Base-by-base conservation (phyloP, 2,888 invertebrate genomes). In the Archips xylosteana region DNA sequence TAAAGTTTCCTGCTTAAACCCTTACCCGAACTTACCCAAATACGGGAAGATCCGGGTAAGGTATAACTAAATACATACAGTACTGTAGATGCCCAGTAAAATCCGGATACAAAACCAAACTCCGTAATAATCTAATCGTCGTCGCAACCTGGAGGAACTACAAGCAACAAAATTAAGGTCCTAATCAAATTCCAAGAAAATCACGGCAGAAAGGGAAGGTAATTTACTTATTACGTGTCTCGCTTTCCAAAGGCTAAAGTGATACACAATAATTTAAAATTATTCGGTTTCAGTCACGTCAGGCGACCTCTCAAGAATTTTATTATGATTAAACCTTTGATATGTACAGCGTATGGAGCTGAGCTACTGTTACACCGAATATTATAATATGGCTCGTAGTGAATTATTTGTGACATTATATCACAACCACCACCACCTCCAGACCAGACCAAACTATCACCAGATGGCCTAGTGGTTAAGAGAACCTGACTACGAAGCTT, bases 241-340 rank as follows among this genome's bases (percentile, higher is more conserved):
- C 65, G 74, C 64, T 70, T 74, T 60, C 70, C 74, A 66, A 66
- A 66, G n/a, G 57, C 63, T 67, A 34, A 57, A 70, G 70, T 74
- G 70, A 57, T 70, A 74, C 62, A 65, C 65, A 62, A 74, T 71
- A 71, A 69, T 74, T 71, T 71, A 76, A 76, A 75, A 76, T 74
- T 70, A 77, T 72, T 75, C 75, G 70, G 72, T 75, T 72, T 68
- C 51, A 67, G 57, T 64, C 62, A 76, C 77, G 70, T 71, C 75
- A 72, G 62, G 49, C 54, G 13, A 64, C 45, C 69, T 70, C 74
- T 75, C 75, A 72, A 70, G 70, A 70, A 69, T 76, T 76, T 76
- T 76, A 77, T 76, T 77, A 75, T 75, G 73, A 77, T 77, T 76
- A 76, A 72, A 76, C 68, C 65, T 69, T 65, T 65, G 60, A 74